Evolutionary conservation across 2,888 invertebrate species (phyloP).

Genomic region (Liopterus haemorrhoidalis): DNA sequence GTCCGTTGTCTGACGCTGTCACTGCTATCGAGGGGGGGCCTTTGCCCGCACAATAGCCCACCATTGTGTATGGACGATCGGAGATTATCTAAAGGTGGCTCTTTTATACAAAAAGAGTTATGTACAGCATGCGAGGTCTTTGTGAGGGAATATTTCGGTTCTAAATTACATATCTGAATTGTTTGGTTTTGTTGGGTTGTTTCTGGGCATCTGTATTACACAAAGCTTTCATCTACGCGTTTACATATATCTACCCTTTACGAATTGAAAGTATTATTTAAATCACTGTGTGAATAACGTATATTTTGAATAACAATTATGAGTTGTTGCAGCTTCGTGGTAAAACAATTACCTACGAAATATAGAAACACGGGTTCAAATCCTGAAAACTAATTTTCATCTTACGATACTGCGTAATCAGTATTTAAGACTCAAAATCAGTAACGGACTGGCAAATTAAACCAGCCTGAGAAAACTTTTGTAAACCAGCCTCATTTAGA

Average conservation of each 20-base stretch:
- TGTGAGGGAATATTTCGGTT: conserved; percentile 13
- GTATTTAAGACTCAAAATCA: no score
- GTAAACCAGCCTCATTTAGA: no score
- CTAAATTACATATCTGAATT: conserved; percentile 13
- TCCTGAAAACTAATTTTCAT: no score
- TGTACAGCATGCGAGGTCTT: conserved; percentile 17
- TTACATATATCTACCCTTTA: not conserved
- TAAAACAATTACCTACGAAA: no score
- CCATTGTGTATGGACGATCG: conserved; percentile 1
- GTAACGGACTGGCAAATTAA: no score
- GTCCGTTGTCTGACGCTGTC: conserved; percentile 15
- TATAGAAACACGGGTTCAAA: no score
- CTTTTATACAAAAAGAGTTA: conserved; percentile 19
- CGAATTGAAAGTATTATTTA: not conserved
- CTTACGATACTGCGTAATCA: no score
- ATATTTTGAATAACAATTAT: no score
- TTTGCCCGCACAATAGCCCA: conserved; percentile 11
- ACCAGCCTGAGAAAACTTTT: no score
- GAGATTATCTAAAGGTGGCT: conserved; percentile 12
- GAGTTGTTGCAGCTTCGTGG: no score
- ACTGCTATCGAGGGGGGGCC: conserved; percentile 9
- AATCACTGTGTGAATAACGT: conserved; percentile 1
- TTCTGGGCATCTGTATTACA: conserved; percentile 16
- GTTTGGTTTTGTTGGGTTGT: conserved; percentile 7
- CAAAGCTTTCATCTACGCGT: not conserved